Conservation (phyloP, 2,888 invertebrate genomes). For the Myopa testacea region DNA sequence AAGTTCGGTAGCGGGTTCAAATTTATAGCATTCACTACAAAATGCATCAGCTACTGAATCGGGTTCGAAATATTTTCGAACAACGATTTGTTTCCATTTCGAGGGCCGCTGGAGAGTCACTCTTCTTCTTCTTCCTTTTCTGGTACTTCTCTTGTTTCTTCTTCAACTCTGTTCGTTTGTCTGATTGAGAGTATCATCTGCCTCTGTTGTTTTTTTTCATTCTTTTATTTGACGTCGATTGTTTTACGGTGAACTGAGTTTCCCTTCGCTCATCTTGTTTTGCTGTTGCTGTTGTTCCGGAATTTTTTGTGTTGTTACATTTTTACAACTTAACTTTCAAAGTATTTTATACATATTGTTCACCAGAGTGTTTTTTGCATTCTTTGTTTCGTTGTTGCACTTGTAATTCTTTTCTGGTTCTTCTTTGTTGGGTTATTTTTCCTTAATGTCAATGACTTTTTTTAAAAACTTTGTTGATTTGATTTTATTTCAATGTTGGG, state of each 20-base stretch:
- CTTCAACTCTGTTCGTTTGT: background rate
- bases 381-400: too few species aligned
- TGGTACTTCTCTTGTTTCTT: background rate
- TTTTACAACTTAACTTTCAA: background rate
- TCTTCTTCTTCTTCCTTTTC: background rate
- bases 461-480: too few species aligned
- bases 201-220: background rate
- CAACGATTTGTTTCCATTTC: background rate
- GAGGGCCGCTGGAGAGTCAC: background rate
- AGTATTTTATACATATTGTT: background rate
- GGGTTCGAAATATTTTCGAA: background rate
- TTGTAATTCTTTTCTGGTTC: too few species aligned
- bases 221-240: background rate
- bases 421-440: too few species aligned
- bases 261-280: background rate
- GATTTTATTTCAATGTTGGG: too few species aligned
- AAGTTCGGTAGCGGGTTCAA: too few species aligned
- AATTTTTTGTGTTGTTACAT: background rate
- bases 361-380: background rate
- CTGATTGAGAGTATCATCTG: background rate
- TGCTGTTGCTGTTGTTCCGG: background rate
- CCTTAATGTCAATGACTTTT: too few species aligned
- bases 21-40: background rate
- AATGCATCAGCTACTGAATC: background rate
- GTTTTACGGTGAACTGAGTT: conserved; percentile 9